Conservation (phyloP, 2,888 invertebrate genomes). For the Drosophila mulleri region DNA sequence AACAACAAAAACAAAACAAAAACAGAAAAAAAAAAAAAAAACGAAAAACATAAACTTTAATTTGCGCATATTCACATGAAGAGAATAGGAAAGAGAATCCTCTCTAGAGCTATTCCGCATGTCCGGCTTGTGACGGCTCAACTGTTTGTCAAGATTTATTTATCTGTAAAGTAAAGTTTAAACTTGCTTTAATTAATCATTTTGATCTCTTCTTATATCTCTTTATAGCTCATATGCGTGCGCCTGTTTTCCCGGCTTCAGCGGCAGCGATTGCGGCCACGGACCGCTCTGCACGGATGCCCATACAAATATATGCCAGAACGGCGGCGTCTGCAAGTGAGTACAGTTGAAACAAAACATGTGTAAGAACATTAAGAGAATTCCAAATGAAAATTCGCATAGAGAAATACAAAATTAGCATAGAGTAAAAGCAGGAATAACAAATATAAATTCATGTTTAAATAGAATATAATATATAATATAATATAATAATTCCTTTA, state of each 20-base stretch:
- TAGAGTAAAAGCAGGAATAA: no score
- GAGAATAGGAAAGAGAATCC: background rate
- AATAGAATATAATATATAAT: no score
- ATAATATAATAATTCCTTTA: no score
- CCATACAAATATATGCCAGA: conserved; percentile 89
- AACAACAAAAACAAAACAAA: background rate
- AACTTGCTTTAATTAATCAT: conserved; percentile 35
- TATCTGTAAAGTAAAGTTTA: background rate
- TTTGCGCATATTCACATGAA: conserved; percentile 13
- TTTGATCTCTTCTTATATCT: conserved; percentile 12
- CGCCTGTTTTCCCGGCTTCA: conserved; percentile 92
- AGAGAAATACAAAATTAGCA: no score
- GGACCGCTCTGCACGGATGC: conserved; percentile 91
- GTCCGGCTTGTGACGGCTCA: conserved; percentile 32
- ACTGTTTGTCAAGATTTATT: background rate
- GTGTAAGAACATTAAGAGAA: no score
- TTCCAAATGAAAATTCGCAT: no score
- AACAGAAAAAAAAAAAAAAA: background rate
- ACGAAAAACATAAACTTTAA: conserved; percentile 13
- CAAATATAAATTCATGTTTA: no score
- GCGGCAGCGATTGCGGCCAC: conserved; percentile 91
- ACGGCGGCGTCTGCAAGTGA: conserved; percentile 94
- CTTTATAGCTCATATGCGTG: conserved; percentile 90
- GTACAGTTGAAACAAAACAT: conserved; percentile 49
- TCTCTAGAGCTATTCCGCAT: background rate